Conservation (phyloP, 2,888 invertebrate genomes). For the Ryuthela nishihirai region DNA sequence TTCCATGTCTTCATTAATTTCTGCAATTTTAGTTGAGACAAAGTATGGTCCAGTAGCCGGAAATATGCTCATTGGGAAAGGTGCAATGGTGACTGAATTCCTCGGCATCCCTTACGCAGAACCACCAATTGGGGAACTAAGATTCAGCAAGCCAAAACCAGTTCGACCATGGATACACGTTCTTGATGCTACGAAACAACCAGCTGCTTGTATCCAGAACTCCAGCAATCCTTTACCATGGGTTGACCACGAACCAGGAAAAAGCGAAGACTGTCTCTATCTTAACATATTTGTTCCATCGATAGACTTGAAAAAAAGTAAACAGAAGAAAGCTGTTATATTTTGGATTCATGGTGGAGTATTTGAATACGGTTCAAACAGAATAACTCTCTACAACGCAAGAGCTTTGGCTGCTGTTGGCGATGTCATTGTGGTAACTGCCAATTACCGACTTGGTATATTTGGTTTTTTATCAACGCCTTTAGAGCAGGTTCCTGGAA, state of each 20-base stretch:
- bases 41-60: background rate
- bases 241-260: background rate
- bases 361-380: conserved; percentile 3
- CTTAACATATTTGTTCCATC: conserved; percentile 24
- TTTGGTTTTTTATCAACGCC: conserved; percentile 14
- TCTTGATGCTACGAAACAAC: background rate
- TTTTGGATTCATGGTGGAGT: conserved; percentile 27
- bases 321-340: conserved; percentile 10
- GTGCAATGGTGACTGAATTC: background rate
- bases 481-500: conserved; percentile 13
- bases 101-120: conserved; percentile 14
- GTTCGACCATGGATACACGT: background rate
- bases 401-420: conserved; percentile 1
- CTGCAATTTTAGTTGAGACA: background rate
- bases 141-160: conserved; percentile 7
- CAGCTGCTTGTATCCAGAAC: conserved; percentile 14
- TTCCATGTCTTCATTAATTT: no score
- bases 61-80: background rate
- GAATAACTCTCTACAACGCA: background rate
- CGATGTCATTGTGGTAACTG: conserved; percentile 23
- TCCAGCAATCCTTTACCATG: conserved; percentile 5
- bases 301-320: background rate
- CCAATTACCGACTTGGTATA: conserved; percentile 18
- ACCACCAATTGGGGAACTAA: conserved; percentile 8
- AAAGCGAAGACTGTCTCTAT: conserved; percentile 30